Evolutionary conservation across 1,140 invertebrate species (phyloP).

Genomic region (Agrilus planipennis): DNA sequence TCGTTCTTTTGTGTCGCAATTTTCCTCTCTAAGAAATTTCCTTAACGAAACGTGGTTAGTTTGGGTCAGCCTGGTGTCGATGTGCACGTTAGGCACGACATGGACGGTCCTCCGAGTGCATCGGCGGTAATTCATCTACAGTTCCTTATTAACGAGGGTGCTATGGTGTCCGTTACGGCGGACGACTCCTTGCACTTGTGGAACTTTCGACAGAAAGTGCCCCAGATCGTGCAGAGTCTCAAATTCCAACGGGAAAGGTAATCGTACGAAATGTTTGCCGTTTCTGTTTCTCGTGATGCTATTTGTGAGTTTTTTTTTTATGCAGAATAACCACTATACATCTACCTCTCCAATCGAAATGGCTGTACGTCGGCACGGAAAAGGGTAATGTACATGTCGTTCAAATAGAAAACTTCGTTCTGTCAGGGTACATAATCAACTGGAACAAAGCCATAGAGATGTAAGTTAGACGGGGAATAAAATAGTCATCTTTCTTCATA

Average conservation of each 20-base stretch:
- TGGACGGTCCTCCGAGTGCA: conserved; percentile 31
- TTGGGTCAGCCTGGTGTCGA: conserved; percentile 92
- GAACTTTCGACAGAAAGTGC: conserved; percentile 92
- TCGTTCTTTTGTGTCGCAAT: too few relatives aligned
- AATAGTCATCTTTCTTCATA: too few relatives aligned
- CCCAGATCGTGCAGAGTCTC: conserved; percentile 88
- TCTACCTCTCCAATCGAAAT: conserved; percentile 93
- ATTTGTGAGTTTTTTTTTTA: background rate
- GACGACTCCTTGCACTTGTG: conserved; percentile 95
- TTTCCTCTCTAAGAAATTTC: too few relatives aligned
- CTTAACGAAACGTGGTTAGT: conserved; percentile 43
- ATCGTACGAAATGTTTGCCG: conserved; percentile 21
- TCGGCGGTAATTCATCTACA: conserved; percentile 76
- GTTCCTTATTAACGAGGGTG: conserved; percentile 95
- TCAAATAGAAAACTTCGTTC: conserved; percentile 88
- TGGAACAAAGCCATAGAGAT: conserved; percentile 99
- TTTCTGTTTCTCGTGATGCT: background rate
- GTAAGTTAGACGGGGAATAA: too few relatives aligned
- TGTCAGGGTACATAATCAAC: conserved; percentile 98
- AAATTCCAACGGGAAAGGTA: conserved; percentile 96
- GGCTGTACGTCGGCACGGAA: conserved; percentile 97
- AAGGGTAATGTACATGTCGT: conserved; percentile 96
- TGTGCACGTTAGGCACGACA: conserved; percentile 79
- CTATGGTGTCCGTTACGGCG: conserved; percentile 82
- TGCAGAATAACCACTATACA: conserved; percentile 83